Conservation (phyloP, 2,797 vertebrate genomes). For the Chelmon rostratus region DNA sequence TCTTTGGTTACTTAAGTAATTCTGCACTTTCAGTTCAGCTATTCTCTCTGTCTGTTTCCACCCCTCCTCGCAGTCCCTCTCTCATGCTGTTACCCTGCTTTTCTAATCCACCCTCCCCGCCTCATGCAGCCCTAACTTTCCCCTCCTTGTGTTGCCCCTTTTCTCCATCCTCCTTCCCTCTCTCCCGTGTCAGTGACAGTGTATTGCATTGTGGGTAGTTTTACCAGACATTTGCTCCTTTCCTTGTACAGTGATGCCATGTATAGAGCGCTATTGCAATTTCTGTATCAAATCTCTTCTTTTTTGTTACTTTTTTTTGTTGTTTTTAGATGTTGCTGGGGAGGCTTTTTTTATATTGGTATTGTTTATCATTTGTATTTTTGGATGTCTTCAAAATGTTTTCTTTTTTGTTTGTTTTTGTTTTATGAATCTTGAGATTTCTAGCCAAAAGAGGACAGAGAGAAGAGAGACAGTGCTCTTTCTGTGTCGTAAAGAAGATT, state of each 20-base stretch:
- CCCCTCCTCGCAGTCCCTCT: neutral
- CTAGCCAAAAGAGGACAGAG: constrained; percentile 82
- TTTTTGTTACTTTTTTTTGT: constrained; percentile 47
- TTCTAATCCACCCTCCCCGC: constrained; percentile 9
- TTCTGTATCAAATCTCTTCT: constrained; percentile 79
- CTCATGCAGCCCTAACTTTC: constrained; percentile 1
- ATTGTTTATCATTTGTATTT: constrained; percentile 81
- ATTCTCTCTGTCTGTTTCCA: constrained; percentile 59
- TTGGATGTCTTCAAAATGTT: constrained; percentile 72
- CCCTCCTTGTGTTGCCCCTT: constrained; percentile 32
- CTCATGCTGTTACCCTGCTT: constrained; percentile 51
- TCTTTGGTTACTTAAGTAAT: constrained; percentile 87
- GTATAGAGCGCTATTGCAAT: constrained; percentile 84
- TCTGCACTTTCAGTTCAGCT: constrained; percentile 91
- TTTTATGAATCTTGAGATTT: constrained; percentile 78
- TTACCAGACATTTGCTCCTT: constrained; percentile 80
- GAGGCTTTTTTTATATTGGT: constrained; percentile 75
- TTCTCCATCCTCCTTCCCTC: constrained; percentile 39
- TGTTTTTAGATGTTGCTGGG: constrained; percentile 62
- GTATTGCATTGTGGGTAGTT: constrained; percentile 84
- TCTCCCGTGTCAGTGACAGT: constrained; percentile 75
- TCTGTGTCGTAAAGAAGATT: constrained; percentile 72
- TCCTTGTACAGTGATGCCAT: constrained; percentile 87
- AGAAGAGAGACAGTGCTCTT: constrained; percentile 70
- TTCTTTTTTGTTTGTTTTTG: constrained; percentile 52